These are phyloP conservation scores for Struthidea cinerea DNA, from an alignment of 2,113 vertebrate species.

Conservation along the genomic window DNA sequence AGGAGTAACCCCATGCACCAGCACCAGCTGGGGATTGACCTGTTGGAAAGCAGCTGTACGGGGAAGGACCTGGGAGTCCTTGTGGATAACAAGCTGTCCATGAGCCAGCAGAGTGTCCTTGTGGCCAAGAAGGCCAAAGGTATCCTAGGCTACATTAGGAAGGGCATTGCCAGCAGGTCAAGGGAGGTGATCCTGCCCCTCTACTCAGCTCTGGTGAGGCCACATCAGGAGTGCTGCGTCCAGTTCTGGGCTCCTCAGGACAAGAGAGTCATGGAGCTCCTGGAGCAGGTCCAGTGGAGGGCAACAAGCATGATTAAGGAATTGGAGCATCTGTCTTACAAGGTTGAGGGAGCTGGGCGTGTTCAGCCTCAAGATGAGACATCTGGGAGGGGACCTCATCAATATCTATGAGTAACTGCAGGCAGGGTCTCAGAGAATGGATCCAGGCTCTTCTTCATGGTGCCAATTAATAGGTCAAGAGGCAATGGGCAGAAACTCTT, in stretches of 20 bases:
- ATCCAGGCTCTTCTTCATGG: neutral
- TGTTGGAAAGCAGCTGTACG: neutral
- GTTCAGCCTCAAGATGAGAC: neutral
- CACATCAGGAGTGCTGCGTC: neutral
- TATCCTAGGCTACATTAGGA: accelerated
- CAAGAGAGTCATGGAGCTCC: neutral
- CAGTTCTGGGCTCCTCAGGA: neutral
- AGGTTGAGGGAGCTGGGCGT: neutral
- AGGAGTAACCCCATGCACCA: neutral
- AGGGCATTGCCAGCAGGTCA: neutral
- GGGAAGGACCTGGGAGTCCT: neutral
- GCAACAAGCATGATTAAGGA: neutral
- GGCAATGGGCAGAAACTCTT: neutral
- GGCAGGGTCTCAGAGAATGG: neutral
- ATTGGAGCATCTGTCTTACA: accelerated
- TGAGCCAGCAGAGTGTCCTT: accelerated
- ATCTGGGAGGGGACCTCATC: neutral
- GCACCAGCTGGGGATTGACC: neutral
- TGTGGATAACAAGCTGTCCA: neutral
- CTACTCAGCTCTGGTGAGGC: neutral
- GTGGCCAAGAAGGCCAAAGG: accelerated
- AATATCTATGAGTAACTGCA: neutral
- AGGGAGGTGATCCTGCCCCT: neutral
- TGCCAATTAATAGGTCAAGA: neutral
- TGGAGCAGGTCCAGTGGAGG: neutral